Evolutionary conservation across 2,888 invertebrate genomes (phyloP), one percentile per base, ranked within the genome.

Genomic region (Scaptomyza parva): DNA sequence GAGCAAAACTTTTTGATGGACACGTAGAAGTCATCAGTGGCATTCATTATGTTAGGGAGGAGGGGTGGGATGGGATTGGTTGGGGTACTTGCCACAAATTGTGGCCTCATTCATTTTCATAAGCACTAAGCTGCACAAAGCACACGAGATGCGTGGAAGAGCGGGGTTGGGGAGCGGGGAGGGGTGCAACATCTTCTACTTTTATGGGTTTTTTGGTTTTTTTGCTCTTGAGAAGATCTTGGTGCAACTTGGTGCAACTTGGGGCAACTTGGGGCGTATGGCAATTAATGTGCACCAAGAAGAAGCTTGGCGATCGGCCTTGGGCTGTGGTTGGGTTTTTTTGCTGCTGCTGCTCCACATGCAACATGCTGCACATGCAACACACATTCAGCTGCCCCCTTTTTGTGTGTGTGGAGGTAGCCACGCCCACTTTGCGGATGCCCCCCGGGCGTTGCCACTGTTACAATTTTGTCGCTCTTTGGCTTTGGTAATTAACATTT

Each of bases 401-500:
- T 39, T 64, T 47, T 47, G 54, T 26, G 39, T 26, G n/a, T n/a
- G n/a, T n/a, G n/a, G n/a, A n/a, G 20, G 37, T 11, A 18, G 18
- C 26, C 71, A 72, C 71, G 71, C 71, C 71, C 62, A 43, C 17
- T 24, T 28, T 11, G 35, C 44, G 43, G 35, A 22, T 35, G 60
- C 78, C 85, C 68, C 37, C 44, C 44, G 82, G 82, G 82, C 79
- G 41, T 45, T 79, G 82, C 84, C 81, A 80, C 82, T 82, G 82
- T 86, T 82, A 86, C 78, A 84, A 80, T 84, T 86, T 80, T 77
- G 83, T 82, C 82, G 78, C 86, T 37, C 37, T 72, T 55, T 55
- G 35, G 58, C 64, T 62, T 62, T 65, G 75, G 76, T 78, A 77
- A 77, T 77, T 77, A 77, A 78, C 79, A 71, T 67, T n/a, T n/a